Evolutionary conservation across 2,113 vertebrate genomes (phyloP), one percentile per base, ranked within the genome.

Genomic region (Boulengeromyrus knoepffleri): DNA sequence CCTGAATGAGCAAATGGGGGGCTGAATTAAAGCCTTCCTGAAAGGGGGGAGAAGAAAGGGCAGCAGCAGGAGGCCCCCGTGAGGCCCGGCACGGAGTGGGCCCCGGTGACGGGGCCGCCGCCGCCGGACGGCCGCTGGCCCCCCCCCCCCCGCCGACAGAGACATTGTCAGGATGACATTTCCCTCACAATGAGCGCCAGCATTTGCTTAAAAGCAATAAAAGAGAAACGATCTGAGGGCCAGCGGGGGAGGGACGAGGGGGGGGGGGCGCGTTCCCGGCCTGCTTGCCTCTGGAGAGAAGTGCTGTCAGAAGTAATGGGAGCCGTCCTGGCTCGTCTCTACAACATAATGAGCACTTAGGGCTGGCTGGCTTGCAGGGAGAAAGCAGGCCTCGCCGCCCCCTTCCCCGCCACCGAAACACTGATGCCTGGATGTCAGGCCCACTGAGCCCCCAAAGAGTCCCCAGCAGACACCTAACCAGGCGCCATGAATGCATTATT

Each of bases 161-260:
- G 96, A 96, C 95, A 95, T 97, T 96, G 96, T 96, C 95, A 96
- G 96, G 96, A 94, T 95, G 96, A 96, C 95, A 96, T 96, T 96
- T 96, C 96, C 95, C 95, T 70, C 74, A 90, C 90, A 90, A 88
- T 88, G 90, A 53, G 95, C 95, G 93, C 96, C 96, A 95, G 93
- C 94, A 96, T 96, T 97, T 96, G 95, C 95, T 97, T 96, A 96
- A 96, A 96, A 96, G 96, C 96, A 96, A 96, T 96, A 96, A 96
- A 97, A 96, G 56, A 92, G 96, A 96, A 96, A 96, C 97, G 70
- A 96, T 96, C 95, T 96, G 96, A 95, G 96, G 97, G 95, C 96
- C 95, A 80, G 96, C 95, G 94, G 96, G 95, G 95, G 56, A 62
- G 56, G 88, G 39, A 7, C 19, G 45, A 1, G 56, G 88, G 39